Evolutionary conservation across 2,113 vertebrate genomes (phyloP), one percentile per base, ranked within the genome.

Genomic region (Marmota monax): DNA sequence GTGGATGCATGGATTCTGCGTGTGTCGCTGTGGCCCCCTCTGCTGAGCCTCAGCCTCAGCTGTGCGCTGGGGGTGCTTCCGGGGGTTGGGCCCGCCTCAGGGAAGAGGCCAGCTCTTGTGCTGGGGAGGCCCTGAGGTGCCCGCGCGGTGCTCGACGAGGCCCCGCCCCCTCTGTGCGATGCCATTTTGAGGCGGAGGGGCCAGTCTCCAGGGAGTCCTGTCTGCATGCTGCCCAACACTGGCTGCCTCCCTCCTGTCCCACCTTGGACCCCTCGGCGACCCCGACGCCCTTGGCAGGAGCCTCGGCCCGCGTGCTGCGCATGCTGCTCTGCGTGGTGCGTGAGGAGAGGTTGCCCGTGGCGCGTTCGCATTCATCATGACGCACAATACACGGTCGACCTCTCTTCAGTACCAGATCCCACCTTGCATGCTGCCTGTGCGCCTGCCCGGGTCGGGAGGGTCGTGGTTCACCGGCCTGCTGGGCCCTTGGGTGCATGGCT

Each of bases 1-100:
- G 97, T 97, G 95, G 76, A 34, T 39, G 97, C 96, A 74, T 67
- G 97, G 86, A 5, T 63, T 82, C 18, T 12, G 9, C 2, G 32
- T 1, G 17, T 45, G 77, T 17, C 48, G 13, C 6, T 25, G 51
- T 32, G 70, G 1, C 14, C 80, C 53, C 69, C 34, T 16, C 39
- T 7, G 1, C 34, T 0, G 45, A 8, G 45, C 67, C 34, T 32
- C 7, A 0, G 3, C 84, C 0, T 37, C 20, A 7, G 18, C 0
- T 16, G 37, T 5, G 1, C 12, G 58, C 39, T 2, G 29, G n/a
- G 53, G 7, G 45, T 23, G 70, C 83, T 45, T 51, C 70, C 0
- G 12, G 72, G 70, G 51, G 7, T 48, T 83, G 27, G 27, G 4
- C 6, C 25, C 25, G 14, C 53, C 17, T 32, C 0, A 27, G 79